Base-by-base conservation (phyloP, 2,888 invertebrate species). In the Orthosia incerta region DNA sequence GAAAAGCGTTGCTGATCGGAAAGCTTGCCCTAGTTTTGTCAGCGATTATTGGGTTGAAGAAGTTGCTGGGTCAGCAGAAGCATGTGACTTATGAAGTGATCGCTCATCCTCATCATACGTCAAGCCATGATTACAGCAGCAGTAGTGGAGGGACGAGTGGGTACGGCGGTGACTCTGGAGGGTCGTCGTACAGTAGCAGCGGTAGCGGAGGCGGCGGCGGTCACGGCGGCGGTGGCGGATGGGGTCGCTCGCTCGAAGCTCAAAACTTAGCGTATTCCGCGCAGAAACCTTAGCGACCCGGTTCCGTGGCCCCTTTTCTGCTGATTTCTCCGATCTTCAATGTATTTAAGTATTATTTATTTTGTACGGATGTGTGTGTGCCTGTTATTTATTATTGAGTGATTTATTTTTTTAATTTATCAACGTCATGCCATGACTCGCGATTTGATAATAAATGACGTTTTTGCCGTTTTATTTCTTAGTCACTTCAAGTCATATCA, bases 51-150 rank as follows among this genome's bases (percentile, higher is more conserved):
- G 98, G 98, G 4, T 94, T 98, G 92, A 98, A 98, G 97, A 98
- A 98, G 92, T 95, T 98, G 66, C 94, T 98, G 83, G 97, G 98
- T 3, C 97, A 98, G 90, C 98, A 98, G 94, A 98, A 98, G 91
- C 98, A 98, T 90, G 98, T 98, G 82, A 98, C 98, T 7, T 98
- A 98, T 91, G 98, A 98, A 91, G 98, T 98, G 51, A 98, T 98
- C 0, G 97, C 98, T 0, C 98, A 98, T 92, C 98, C 98, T 69
- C 98, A 98, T 78, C 97, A 97, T 76, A 97, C 97, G 71, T 97
- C 98, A 82, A 97, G 97, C 87, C 98, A 98, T 48, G 97, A 97
- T 26, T 92, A 92, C 56, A 84, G 84, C 46, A 70, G 70, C 31
- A 67, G 70, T 55, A 75, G 75, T 68, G 76, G 76, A 64, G 97